These are phyloP conservation scores for Lagodon rhomboides DNA, from an alignment of 2,797 vertebrate genomes.

Conservation along the genomic window DNA sequence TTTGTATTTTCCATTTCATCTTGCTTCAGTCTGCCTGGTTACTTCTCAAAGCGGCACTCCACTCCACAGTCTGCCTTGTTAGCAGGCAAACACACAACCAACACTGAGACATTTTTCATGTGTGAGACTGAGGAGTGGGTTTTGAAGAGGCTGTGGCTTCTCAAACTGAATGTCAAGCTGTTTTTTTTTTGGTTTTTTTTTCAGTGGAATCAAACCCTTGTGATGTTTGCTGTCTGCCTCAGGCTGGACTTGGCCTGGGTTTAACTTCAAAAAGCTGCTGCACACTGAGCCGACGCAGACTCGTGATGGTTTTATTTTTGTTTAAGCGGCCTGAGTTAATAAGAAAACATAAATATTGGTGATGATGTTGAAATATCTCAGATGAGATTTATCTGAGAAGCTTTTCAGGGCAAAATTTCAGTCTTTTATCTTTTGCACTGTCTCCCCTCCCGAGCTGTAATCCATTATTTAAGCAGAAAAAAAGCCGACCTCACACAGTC, in stretches of 20 bases:
- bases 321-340: constrained; percentile 11
- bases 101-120: background rate
- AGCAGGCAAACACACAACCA: background rate
- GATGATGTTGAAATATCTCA: background rate
- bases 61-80: background rate
- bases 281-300: background rate
- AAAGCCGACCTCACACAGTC: constrained; percentile 10
- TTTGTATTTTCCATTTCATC: background rate
- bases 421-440: background rate
- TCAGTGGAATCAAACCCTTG: constrained; percentile 4
- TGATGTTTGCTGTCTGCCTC: constrained; percentile 42
- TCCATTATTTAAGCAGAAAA: constrained; percentile 34
- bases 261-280: constrained; percentile 31
- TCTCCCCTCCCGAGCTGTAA: constrained; percentile 13
- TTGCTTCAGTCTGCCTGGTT: background rate
- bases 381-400: background rate
- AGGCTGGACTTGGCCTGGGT: constrained; percentile 30
- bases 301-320: constrained; percentile 13
- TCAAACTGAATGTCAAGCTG: constrained; percentile 29
- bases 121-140: background rate
- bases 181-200: background rate
- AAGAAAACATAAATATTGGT: background rate
- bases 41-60: background rate
- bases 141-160: constrained; percentile 2
- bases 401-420: background rate